Conservation (phyloP, 2,888 invertebrate genomes). For the Dione vanillae region DNA sequence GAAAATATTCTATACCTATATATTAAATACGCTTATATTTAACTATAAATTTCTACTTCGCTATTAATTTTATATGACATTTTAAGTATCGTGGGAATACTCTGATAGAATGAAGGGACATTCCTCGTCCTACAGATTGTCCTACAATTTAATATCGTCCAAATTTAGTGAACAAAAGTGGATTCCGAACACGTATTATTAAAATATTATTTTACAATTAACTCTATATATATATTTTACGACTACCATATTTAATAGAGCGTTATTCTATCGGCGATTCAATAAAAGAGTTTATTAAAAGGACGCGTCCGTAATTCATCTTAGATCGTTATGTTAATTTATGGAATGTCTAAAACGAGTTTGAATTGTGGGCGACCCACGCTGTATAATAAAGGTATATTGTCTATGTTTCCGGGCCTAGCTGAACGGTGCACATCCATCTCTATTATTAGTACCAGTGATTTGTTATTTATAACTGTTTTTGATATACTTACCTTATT, state of each 20-base stretch:
- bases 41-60: constrained; percentile 26
- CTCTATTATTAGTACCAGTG: constrained; percentile 32
- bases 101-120: constrained; percentile 55
- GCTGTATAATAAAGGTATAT: constrained; percentile 56
- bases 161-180: constrained; percentile 28
- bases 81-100: constrained; percentile 57
- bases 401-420: constrained; percentile 53
- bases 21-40: too few species aligned
- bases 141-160: constrained; percentile 55
- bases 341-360: constrained; percentile 46
- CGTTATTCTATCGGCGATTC: constrained; percentile 3
- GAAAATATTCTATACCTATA: too few species aligned
- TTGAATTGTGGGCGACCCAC: constrained; percentile 53
- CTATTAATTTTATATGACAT: constrained; percentile 44
- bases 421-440: constrained; percentile 39
- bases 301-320: constrained; percentile 39
- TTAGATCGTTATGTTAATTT: constrained; percentile 44
- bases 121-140: constrained; percentile 62
- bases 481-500: constrained; percentile 4
- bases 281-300: constrained; percentile 35
- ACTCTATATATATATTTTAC: not conserved
- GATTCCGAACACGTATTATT: constrained; percentile 28
- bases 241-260: not conserved
- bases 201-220: constrained; percentile 1
- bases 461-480: constrained; percentile 27